Evolutionary conservation across 2,113 vertebrate species (phyloP), one percentile per base, ranked within the genome.

Genomic region (Macrotis lagotis): DNA sequence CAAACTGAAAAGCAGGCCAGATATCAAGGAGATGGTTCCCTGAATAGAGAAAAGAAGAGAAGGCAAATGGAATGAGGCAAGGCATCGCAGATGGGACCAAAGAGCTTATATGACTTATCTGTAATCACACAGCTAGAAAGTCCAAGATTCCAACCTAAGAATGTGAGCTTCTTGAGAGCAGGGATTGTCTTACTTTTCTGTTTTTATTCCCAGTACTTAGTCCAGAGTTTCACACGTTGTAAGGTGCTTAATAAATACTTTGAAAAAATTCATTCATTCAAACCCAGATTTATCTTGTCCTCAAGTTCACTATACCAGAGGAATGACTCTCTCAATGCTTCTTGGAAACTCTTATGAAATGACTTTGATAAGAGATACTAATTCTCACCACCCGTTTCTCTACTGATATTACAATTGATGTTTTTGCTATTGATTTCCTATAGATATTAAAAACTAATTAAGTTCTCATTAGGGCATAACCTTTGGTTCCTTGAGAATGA

Each of bases 401-500:
- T 49, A 44, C 59, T 95, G 90, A 48, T 92, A 97, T 93, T 96
- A n/a, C 55, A 90, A 55, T 93, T 51, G 22, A 93, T 31, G 88
- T 59, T 97, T 24, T 55, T 93, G 89, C 88, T 96, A 96, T 94
- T 95, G 95, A 96, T 96, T 94, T 93, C 28, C 96, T 47, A 66
- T 1, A 51, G 74, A 94, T 10, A 50, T 92, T 93, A 92, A 95
- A 97, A 96, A 95, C 91, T 88, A 95, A 94, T 92, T 92, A 91
- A 90, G 92, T 90, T 95, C 74, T 90, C 92, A 0, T 3, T 93
- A 2, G 51, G 59, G 88, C 91, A 91, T 92, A 93, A 94, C 91
- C 96, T 97, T 98, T 97, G 92, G 83, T 96, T 93, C 91, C 97
- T 98, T 97, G 98, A 98, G 98, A 96, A 98, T 98, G 98, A 98